Conservation (phyloP, 2,113 vertebrate species). For the Spheniscus mendiculus region DNA sequence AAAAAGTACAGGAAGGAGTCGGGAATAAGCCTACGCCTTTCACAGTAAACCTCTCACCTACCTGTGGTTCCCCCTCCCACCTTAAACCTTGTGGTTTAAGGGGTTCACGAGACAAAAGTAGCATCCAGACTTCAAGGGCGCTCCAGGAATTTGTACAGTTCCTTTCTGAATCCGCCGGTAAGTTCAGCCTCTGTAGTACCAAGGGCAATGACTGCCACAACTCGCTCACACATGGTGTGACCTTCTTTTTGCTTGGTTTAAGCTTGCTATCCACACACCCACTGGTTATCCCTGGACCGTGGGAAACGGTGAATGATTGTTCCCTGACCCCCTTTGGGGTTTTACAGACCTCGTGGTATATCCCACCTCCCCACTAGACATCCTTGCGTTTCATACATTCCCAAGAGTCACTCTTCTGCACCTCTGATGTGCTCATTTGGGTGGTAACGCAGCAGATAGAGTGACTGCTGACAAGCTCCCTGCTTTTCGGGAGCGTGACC, state of each 20-base stretch:
- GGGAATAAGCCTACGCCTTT: background rate
- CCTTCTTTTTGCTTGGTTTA: background rate
- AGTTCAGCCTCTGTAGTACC: background rate
- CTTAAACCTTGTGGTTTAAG: background rate
- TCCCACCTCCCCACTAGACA: background rate
- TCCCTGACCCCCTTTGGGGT: background rate
- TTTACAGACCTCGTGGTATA: fast-evolving
- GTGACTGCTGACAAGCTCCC: background rate
- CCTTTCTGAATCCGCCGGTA: background rate
- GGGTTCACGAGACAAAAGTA: background rate
- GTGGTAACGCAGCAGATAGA: fast-evolving
- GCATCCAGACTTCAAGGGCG: background rate
- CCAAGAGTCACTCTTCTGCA: background rate
- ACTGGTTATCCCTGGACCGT: background rate
- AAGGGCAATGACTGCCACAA: background rate
- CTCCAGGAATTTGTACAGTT: background rate
- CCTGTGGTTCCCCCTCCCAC: fast-evolving
- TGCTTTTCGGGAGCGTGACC: background rate
- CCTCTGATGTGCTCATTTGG: background rate
- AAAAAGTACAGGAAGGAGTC: background rate
- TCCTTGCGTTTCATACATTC: background rate
- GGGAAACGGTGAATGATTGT: fast-evolving
- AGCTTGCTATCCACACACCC: background rate
- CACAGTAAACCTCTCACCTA: background rate
- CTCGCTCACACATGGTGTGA: fast-evolving